A percentile compares a stretch with the other conserved stretches of the same genome.
These are phyloP conservation scores for Auanema sp. DNA, from an alignment of 2,888 invertebrate species.

Conservation along the genomic window DNA sequence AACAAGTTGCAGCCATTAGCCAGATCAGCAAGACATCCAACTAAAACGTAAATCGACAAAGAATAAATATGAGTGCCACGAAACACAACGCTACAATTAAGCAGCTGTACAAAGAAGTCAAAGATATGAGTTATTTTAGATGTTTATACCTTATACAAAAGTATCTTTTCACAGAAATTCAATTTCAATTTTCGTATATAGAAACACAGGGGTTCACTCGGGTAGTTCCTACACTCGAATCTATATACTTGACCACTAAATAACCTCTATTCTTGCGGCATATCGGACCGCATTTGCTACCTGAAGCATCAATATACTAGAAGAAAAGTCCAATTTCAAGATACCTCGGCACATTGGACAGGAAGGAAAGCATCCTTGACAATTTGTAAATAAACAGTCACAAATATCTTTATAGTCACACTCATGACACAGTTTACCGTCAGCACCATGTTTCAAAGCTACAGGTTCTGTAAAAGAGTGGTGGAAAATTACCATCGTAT, in stretches of 20 bases:
- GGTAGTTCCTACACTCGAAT: neutral
- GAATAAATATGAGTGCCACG: too few relatives aligned
- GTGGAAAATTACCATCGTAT: too few relatives aligned
- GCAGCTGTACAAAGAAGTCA: too few relatives aligned
- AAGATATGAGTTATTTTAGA: neutral
- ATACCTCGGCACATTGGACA: constrained; percentile 11
- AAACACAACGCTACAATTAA: too few relatives aligned
- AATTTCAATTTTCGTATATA: neutral
- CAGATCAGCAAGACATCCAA: too few relatives aligned
- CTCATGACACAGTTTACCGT: neutral
- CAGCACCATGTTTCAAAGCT: neutral
- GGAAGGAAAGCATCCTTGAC: constrained; percentile 16
- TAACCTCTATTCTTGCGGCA: constrained; percentile 4
- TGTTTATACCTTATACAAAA: neutral
- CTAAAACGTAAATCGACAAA: too few relatives aligned
- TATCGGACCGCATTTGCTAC: constrained; percentile 11
- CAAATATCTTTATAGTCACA: constrained; percentile 7
- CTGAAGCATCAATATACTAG: neutral
- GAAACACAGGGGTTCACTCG: constrained; percentile 5
- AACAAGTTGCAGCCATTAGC: too few relatives aligned
- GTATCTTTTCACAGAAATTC: neutral
- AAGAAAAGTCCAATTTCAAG: neutral
- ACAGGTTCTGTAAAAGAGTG: neutral
- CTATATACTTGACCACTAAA: neutral
- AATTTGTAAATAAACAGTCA: constrained; percentile 16